Percentiles rank a stretch among this genome's conserved stretches.
Evolutionary conservation across 2,113 vertebrate species (phyloP).

Genomic region (Malurus alboscapulatus): DNA sequence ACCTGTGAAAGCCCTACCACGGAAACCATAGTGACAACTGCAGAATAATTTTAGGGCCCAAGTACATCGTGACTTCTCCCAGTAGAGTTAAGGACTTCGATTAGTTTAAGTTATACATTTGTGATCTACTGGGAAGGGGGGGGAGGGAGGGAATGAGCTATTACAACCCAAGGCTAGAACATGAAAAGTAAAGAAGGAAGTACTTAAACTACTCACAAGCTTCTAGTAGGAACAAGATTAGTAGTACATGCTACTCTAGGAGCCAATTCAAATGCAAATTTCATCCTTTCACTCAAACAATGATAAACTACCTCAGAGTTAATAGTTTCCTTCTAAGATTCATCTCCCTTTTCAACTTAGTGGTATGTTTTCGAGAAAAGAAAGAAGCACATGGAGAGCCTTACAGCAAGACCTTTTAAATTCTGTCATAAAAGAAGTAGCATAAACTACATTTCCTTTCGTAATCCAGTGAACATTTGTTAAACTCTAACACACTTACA

Average conservation of each 20-base stretch:
- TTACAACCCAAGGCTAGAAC: constrained; percentile 66
- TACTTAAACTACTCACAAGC: constrained; percentile 84
- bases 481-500: constrained; percentile 68
- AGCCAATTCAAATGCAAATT: constrained; percentile 96
- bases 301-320: constrained; percentile 98
- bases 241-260: constrained; percentile 83
- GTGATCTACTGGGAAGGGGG: constrained; percentile 45
- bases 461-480: constrained; percentile 86
- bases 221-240: constrained; percentile 87
- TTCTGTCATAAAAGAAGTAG: constrained; percentile 80
- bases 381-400: constrained; percentile 79
- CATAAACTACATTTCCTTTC: constrained; percentile 81
- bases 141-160: constrained; percentile 56
- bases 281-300: constrained; percentile 88
- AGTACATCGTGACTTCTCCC: not conserved
- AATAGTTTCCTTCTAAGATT: constrained; percentile 95
- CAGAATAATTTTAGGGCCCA: not conserved
- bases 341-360: constrained; percentile 88
- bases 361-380: constrained; percentile 82
- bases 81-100: constrained; percentile 44
- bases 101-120: constrained; percentile 69
- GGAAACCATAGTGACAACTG: not conserved
- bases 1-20: not conserved
- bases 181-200: constrained; percentile 82
- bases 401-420: constrained; percentile 88